These are phyloP conservation scores for Amphiprion clarkii DNA, from an alignment of 2,797 vertebrate species.

Conservation along the genomic window DNA sequence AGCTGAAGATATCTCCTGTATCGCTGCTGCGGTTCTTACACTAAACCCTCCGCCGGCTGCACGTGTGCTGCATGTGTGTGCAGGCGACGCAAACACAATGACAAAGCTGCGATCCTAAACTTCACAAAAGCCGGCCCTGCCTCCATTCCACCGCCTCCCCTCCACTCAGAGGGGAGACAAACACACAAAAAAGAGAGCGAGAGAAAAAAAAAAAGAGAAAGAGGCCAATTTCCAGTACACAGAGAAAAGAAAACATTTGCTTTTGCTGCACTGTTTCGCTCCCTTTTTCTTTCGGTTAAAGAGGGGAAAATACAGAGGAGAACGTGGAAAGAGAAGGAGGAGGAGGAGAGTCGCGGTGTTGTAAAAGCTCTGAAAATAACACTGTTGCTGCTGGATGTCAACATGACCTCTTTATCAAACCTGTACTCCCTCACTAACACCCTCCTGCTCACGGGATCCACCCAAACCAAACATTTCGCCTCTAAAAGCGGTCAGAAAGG, in stretches of 20 bases:
- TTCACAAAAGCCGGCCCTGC: slow-evolving; percentile 70
- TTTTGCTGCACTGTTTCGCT: slow-evolving; percentile 38
- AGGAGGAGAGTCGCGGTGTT: slow-evolving; percentile 13
- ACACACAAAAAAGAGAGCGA: slow-evolving; percentile 21
- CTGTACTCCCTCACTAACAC: slow-evolving; percentile 16
- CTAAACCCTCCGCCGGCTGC: slow-evolving; percentile 33
- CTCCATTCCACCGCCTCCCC: slow-evolving; percentile 41
- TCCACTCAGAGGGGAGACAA: slow-evolving; percentile 40
- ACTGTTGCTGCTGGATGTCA: slow-evolving; percentile 64
- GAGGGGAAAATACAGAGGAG: slow-evolving; percentile 51
- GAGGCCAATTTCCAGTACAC: slow-evolving; percentile 71
- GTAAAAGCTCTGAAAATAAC: slow-evolving; percentile 51
- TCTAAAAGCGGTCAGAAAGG: slow-evolving; percentile 40
- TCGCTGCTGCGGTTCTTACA: slow-evolving; percentile 1
- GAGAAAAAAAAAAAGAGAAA: slow-evolving; percentile 38
- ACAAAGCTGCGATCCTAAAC: slow-evolving; percentile 74
- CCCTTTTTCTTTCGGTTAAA: slow-evolving; percentile 24
- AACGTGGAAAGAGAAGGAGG: slow-evolving; percentile 42
- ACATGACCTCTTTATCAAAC: slow-evolving; percentile 52
- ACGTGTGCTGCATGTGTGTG: slow-evolving; percentile 57
- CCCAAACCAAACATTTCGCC: slow-evolving; percentile 30
- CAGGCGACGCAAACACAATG: slow-evolving; percentile 58
- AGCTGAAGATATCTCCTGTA: slow-evolving; percentile 30
- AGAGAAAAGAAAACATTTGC: slow-evolving; percentile 71
- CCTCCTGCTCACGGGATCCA: slow-evolving; percentile 27